These are phyloP conservation scores for Lycopodina hypogea DNA, from an alignment of 37 sponge, comb jelly and placozoan species.

Conservation along the genomic window DNA sequence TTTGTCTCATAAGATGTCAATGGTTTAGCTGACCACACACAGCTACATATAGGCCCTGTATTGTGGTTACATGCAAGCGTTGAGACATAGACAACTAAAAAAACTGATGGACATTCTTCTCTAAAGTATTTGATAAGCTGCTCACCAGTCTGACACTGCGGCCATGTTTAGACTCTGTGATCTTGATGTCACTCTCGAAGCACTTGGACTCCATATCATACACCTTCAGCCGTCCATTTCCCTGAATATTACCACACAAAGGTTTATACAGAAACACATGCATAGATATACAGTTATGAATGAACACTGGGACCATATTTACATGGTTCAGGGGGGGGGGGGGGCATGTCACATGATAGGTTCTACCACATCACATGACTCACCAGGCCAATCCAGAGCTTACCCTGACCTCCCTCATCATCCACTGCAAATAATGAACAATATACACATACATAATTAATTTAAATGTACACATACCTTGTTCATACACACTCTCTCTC, in stretches of 20 bases:
- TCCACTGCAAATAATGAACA: not conserved
- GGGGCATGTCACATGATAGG: conserved; percentile 2
- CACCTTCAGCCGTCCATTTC: conserved; percentile 71
- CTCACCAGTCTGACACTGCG: conserved; percentile 60
- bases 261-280: conserved; percentile 2
- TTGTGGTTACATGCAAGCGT: too few species aligned
- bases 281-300: not conserved
- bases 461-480: not conserved
- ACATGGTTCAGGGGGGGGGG: too few species aligned
- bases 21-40: too few species aligned
- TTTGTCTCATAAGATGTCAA: too few species aligned
- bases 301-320: too few species aligned
- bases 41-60: too few species aligned
- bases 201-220: conserved; percentile 68
- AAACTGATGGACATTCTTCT: too few species aligned
- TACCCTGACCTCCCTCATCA: conserved; percentile 53
- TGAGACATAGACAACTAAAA: too few species aligned
- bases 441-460: not conserved
- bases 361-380: conserved; percentile 6
- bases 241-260: conserved; percentile 17
- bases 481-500: not conserved
- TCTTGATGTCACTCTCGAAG: conserved; percentile 73
- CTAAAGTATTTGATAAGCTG: too few species aligned
- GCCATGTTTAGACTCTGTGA: conserved; percentile 49
- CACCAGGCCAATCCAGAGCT: conserved; percentile 79